Percentiles rank a stretch among this genome's conserved stretches.
phyloP scores from a whole-genome alignment of 2,888 invertebrate genomes.

The Pantelozetes paolii region DNA sequence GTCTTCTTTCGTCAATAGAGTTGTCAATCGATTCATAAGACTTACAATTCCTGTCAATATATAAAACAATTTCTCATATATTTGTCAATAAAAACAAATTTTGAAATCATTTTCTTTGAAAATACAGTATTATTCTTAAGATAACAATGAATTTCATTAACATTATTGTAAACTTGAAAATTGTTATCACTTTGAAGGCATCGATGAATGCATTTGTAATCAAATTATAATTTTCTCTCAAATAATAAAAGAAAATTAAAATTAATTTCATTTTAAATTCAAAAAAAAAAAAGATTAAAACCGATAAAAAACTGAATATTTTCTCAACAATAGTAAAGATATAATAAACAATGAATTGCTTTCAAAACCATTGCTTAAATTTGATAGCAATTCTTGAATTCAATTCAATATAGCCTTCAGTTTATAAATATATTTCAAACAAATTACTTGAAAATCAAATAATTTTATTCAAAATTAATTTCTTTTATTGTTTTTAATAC shows the following conservation, averaged over 20 bases:
- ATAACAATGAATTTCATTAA: too few species aligned
- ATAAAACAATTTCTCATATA: background rate
- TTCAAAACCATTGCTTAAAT: background rate
- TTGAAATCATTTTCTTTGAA: too few species aligned
- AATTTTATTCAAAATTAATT: too few species aligned
- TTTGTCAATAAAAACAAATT: too few species aligned
- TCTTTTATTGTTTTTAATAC: background rate
- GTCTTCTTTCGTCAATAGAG: slow-evolving; percentile 72
- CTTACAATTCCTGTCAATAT: slow-evolving; percentile 60
- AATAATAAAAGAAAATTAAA: background rate
- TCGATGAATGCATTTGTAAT: background rate
- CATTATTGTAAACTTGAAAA: too few species aligned
- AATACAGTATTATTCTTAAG: too few species aligned
- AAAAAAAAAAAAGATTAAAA: background rate
- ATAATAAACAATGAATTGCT: background rate
- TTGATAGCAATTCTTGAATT: background rate
- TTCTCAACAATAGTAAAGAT: background rate
- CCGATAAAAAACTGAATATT: background rate
- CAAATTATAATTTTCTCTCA: background rate
- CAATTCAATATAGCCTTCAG: background rate
- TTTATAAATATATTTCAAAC: background rate
- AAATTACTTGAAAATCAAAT: background rate
- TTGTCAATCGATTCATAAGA: slow-evolving; percentile 77
- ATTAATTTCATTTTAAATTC: background rate
- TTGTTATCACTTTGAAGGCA: too few species aligned